phyloP scores from a whole-genome alignment of 2,888 invertebrate species.

The Alsophila aescularia region DNA sequence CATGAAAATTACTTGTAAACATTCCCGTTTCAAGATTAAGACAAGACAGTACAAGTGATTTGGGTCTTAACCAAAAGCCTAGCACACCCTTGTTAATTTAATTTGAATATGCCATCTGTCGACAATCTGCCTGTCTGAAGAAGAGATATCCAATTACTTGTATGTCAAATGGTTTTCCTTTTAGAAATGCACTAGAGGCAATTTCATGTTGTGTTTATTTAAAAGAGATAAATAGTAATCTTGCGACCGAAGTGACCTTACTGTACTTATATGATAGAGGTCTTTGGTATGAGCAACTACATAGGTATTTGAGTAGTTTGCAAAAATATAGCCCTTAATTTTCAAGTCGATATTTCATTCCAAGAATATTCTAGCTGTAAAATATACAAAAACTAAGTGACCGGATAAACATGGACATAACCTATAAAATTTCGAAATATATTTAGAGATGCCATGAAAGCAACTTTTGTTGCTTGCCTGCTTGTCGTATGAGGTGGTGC shows the following conservation, averaged over 20 bases:
- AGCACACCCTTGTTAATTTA: constrained; percentile 73
- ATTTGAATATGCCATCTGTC: constrained; percentile 74
- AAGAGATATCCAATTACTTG: constrained; percentile 64
- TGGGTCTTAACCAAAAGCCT: constrained; percentile 54
- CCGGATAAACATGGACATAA: too few relatives aligned
- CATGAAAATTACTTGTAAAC: not conserved
- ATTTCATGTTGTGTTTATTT: constrained; percentile 34
- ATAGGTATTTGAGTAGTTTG: too few relatives aligned
- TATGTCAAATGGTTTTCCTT: constrained; percentile 51
- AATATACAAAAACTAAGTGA: too few relatives aligned
- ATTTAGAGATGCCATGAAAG: too few relatives aligned
- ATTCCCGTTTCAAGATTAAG: constrained; percentile 27
- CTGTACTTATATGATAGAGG: not conserved
- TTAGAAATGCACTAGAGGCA: constrained; percentile 38
- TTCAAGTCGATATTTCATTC: too few relatives aligned
- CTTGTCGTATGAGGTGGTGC: too few relatives aligned
- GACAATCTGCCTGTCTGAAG: constrained; percentile 52
- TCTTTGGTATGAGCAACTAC: too few relatives aligned
- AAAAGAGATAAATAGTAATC: constrained; percentile 28
- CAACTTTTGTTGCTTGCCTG: too few relatives aligned
- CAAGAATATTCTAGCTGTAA: too few relatives aligned
- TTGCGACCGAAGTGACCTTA: constrained; percentile 2
- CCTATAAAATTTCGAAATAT: too few relatives aligned
- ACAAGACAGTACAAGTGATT: constrained; percentile 51
- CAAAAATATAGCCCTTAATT: too few relatives aligned